phyloP scores from a whole-genome alignment of 2,797 vertebrate genomes.

The Morelia viridis region DNA sequence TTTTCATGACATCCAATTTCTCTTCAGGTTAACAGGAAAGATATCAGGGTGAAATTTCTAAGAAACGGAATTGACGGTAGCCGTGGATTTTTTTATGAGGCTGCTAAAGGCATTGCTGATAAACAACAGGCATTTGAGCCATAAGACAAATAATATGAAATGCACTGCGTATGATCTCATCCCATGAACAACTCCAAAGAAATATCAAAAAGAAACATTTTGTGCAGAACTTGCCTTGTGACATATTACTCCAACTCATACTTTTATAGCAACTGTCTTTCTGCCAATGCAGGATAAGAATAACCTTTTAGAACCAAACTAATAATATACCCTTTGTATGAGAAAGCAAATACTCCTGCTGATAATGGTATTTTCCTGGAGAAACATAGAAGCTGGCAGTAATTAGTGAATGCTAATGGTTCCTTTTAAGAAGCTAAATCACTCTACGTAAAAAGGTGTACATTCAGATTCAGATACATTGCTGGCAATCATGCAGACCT shows the following conservation, averaged over 20 bases:
- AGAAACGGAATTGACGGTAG: conserved; percentile 53
- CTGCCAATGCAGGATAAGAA: conserved; percentile 21
- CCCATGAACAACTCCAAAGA: conserved; percentile 42
- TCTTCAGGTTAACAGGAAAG: conserved; percentile 45
- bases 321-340: conserved; percentile 6
- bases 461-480: not conserved
- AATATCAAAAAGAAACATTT: conserved; percentile 26
- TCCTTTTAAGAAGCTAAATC: not conserved
- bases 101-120: conserved; percentile 48
- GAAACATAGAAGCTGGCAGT: conserved; percentile 1
- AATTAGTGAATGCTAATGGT: not conserved
- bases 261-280: conserved; percentile 39
- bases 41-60: conserved; percentile 38
- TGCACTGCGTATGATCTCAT: conserved; percentile 48
- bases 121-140: conserved; percentile 41
- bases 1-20: conserved; percentile 43
- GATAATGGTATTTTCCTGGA: conserved; percentile 20
- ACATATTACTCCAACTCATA: conserved; percentile 27
- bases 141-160: conserved; percentile 33
- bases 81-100: conserved; percentile 36
- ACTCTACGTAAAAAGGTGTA: not conserved
- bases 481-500: not conserved
- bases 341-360: conserved; percentile 3
- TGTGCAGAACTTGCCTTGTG: conserved; percentile 34
- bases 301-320: conserved; percentile 39